Evolutionary conservation across 2,888 invertebrate genomes (phyloP).

Genomic region (Lamellibrachia columna): DNA sequence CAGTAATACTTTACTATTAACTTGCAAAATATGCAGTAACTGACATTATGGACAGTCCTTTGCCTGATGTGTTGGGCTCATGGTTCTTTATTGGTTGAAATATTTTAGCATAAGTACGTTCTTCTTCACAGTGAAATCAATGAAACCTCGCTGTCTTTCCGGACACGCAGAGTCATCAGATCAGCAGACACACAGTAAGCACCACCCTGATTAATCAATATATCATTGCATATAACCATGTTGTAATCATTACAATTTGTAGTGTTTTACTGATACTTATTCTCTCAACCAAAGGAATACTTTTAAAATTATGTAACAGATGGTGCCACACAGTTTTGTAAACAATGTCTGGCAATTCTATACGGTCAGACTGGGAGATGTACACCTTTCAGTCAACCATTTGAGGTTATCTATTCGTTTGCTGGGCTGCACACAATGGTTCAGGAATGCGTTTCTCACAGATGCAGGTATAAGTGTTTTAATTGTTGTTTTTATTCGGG

Average conservation of each 20-base stretch:
- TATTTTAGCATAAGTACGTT: not conserved
- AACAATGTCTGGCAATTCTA: not conserved
- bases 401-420: too few relatives aligned
- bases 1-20: too few relatives aligned
- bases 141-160: constrained; percentile 13
- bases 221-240: not conserved
- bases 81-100: not conserved
- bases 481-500: too few relatives aligned
- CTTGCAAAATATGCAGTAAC: too few relatives aligned
- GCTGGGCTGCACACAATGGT: too few relatives aligned
- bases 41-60: not conserved
- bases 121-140: not conserved
- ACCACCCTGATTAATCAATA: not conserved
- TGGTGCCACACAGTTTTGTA: not conserved
- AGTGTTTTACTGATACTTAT: not conserved
- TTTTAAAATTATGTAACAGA: not conserved
- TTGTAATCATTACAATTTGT: not conserved
- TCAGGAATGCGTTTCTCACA: too few relatives aligned
- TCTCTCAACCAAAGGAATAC: not conserved
- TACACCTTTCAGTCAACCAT: too few relatives aligned
- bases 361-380: not conserved
- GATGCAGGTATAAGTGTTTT: too few relatives aligned
- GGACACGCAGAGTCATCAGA: constrained; percentile 23
- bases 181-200: constrained; percentile 16
- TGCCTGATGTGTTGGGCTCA: not conserved